These are phyloP conservation scores for Eledona agricola DNA, from an alignment of 2,888 invertebrate genomes.

Conservation along the genomic window DNA sequence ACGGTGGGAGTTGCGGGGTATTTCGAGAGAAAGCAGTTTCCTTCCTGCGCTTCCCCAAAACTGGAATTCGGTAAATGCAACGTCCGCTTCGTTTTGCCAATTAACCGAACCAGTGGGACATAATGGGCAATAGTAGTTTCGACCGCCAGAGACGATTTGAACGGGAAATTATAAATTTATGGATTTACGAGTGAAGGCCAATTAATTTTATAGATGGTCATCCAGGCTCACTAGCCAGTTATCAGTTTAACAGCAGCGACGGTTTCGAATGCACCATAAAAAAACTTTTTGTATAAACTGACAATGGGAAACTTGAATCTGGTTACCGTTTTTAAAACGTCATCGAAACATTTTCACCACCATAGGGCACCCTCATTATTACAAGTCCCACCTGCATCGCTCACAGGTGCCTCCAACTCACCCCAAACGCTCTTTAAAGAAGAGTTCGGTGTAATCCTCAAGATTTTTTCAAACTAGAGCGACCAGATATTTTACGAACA, in stretches of 20 bases:
- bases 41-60: too few relatives aligned
- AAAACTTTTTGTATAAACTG: conserved; percentile 43
- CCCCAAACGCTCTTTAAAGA: conserved; percentile 16
- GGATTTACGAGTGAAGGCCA: conserved; percentile 58
- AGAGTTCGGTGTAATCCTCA: conserved; percentile 3
- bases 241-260: conserved; percentile 44
- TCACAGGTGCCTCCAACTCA: conserved; percentile 27
- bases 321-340: conserved; percentile 30
- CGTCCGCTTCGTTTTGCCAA: conserved; percentile 43
- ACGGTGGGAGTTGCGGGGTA: too few relatives aligned
- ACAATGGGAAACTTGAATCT: conserved; percentile 27
- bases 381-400: conserved; percentile 27
- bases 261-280: conserved; percentile 55
- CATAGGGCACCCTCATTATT: conserved; percentile 33
- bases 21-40: too few relatives aligned
- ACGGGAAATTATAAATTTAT: conserved; percentile 57
- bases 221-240: conserved; percentile 48
- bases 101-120: conserved; percentile 46
- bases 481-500: neutral
- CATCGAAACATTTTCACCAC: conserved; percentile 28
- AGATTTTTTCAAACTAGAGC: conserved; percentile 2
- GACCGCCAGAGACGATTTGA: conserved; percentile 46
- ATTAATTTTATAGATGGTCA: conserved; percentile 58
- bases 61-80: conserved; percentile 9
- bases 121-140: conserved; percentile 39